Evolutionary conservation across 2,797 vertebrate genomes (phyloP).

Genomic region (Meda fulgida): DNA sequence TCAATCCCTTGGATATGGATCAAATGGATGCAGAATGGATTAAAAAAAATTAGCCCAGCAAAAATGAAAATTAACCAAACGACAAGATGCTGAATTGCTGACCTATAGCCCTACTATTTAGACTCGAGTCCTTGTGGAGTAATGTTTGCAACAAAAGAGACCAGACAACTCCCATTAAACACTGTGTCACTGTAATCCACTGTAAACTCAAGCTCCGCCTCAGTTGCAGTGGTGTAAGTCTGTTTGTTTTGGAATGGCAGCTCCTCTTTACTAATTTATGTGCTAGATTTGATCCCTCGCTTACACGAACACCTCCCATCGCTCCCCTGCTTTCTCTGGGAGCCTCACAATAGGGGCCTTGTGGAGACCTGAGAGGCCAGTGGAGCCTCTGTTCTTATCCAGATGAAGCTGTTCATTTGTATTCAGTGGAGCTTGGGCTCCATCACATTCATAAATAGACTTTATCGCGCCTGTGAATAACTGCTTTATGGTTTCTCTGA

Average conservation of each 20-base stretch:
- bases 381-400: slow-evolving; percentile 57
- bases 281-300: slow-evolving; percentile 51
- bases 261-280: slow-evolving; percentile 56
- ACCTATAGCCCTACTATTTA: slow-evolving; percentile 23
- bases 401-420: slow-evolving; percentile 71
- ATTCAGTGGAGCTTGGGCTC: slow-evolving; percentile 65
- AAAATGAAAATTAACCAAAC: background rate
- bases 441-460: slow-evolving; percentile 60
- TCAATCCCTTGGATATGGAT: background rate
- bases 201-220: background rate
- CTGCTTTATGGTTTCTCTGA: slow-evolving; percentile 27
- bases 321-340: slow-evolving; percentile 48
- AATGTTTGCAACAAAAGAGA: slow-evolving; percentile 17
- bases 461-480: slow-evolving; percentile 50
- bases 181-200: slow-evolving; percentile 27
- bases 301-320: slow-evolving; percentile 45
- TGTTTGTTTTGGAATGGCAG: slow-evolving; percentile 64
- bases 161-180: slow-evolving; percentile 30
- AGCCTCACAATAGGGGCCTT: slow-evolving; percentile 73
- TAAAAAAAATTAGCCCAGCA: background rate
- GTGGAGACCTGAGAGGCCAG: slow-evolving; percentile 62
- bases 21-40: background rate
- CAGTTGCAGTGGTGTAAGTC: slow-evolving; percentile 47
- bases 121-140: slow-evolving; percentile 36
- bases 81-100: background rate